Evolutionary conservation across 2,113 vertebrate species (phyloP).

Genomic region (Coregonus clupeaformis): DNA sequence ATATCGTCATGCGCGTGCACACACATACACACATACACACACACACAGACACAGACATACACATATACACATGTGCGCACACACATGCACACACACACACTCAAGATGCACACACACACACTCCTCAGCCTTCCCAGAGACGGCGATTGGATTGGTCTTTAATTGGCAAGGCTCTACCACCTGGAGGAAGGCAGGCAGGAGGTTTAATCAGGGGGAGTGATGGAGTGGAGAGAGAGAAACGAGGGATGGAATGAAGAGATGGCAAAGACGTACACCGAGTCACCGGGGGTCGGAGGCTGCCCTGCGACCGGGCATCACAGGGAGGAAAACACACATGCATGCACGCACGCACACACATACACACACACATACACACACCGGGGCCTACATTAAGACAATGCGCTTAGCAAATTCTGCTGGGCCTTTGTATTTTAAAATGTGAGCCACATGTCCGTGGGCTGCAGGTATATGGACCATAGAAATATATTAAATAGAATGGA

Average conservation of each 20-base stretch:
- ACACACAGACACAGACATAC: background rate
- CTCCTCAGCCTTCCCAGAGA: conserved; percentile 85
- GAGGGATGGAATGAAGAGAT: conserved; percentile 31
- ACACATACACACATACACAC: conserved; percentile 76
- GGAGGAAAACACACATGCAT: background rate
- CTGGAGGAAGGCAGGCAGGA: conserved; percentile 57
- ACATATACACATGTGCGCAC: conserved; percentile 17
- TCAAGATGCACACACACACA: conserved; percentile 74
- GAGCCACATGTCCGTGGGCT: conserved; percentile 15
- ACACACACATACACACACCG: background rate
- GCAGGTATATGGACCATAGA: background rate
- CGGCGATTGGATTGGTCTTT: conserved; percentile 92
- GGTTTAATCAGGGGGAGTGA: conserved; percentile 74
- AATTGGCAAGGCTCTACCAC: conserved; percentile 74
- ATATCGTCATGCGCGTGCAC: conserved; percentile 48
- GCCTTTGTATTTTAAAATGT: conserved; percentile 63
- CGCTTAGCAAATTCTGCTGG: conserved; percentile 53
- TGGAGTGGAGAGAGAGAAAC: conserved; percentile 54
- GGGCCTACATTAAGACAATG: conserved; percentile 57
- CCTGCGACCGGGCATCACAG: conserved; percentile 21
- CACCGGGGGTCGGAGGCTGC: conserved; percentile 29
- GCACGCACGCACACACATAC: too few species aligned
- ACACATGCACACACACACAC: conserved; percentile 56
- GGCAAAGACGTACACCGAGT: conserved; percentile 39
- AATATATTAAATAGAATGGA: too few species aligned